phyloP scores from a whole-genome alignment of 2,797 vertebrate genomes.

The Sebastes jordani region DNA sequence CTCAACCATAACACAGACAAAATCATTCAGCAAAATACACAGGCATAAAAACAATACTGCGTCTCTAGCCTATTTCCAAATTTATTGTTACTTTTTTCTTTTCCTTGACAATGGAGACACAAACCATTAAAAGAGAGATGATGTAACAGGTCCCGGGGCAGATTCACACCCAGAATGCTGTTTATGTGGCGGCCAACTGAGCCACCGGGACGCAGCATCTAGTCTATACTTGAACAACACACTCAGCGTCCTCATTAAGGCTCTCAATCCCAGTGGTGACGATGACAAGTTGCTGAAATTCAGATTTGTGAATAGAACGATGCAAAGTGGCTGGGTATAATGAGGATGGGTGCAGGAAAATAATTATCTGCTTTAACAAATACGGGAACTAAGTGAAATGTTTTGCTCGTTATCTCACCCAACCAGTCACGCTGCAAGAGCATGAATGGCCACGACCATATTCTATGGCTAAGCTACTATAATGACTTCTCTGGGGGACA shows the following conservation, averaged over 20 bases:
- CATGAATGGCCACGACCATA: background rate
- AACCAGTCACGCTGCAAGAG: background rate
- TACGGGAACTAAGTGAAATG: background rate
- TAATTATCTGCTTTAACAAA: background rate
- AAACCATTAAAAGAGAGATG: background rate
- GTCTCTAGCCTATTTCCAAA: background rate
- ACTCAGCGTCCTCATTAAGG: background rate
- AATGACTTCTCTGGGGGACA: background rate
- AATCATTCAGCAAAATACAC: constrained; percentile 37
- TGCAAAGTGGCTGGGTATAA: background rate
- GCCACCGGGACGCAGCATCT: background rate
- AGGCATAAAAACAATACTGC: background rate
- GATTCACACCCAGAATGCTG: background rate
- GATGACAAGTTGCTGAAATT: background rate
- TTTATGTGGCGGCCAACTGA: background rate
- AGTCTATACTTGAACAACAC: background rate
- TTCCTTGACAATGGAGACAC: background rate
- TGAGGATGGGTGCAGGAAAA: constrained; percentile 10
- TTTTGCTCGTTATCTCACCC: constrained; percentile 1
- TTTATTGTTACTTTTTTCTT: background rate
- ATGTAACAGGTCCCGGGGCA: background rate
- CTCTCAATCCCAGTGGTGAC: background rate
- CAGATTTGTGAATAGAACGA: background rate
- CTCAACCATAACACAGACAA: constrained; percentile 47
- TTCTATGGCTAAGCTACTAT: background rate